Percentiles rank a stretch among this genome's conserved stretches.
Evolutionary conservation across 2,113 vertebrate species (phyloP).

Genomic region (Eudyptes chrysolophus): DNA sequence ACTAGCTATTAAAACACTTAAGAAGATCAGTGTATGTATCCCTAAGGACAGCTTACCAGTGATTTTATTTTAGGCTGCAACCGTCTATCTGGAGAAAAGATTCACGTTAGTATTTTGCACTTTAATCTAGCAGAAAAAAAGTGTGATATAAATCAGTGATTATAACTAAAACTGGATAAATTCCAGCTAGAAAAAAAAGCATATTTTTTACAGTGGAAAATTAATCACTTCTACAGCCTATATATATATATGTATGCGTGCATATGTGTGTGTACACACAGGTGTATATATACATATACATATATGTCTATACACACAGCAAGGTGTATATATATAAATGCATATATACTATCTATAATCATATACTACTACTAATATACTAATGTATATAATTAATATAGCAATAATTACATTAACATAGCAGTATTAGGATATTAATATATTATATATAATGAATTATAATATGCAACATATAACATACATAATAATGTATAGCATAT

Average conservation of each 20-base stretch:
- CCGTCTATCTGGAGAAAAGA: neutral
- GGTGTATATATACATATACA: neutral
- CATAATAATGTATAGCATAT: neutral
- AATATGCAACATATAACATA: neutral
- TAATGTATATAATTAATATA: neutral
- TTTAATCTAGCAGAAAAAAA: neutral
- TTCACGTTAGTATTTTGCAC: neutral
- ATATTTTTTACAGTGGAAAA: neutral
- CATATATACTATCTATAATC: no score
- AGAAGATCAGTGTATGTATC: neutral
- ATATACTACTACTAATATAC: neutral
- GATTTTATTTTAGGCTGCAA: neutral
- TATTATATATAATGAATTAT: neutral
- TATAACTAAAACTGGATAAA: neutral
- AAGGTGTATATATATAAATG: neutral
- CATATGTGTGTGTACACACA: neutral
- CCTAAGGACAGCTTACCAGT: neutral
- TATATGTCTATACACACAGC: neutral
- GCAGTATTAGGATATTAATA: neutral
- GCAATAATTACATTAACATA: neutral
- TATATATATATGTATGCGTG: fast-evolving
- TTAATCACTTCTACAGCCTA: neutral
- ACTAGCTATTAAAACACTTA: neutral
- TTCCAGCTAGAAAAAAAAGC: neutral
- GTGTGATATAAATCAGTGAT: neutral